Evolutionary conservation across 2,888 invertebrate species (phyloP).

Genomic region (Horisme vitalbata): DNA sequence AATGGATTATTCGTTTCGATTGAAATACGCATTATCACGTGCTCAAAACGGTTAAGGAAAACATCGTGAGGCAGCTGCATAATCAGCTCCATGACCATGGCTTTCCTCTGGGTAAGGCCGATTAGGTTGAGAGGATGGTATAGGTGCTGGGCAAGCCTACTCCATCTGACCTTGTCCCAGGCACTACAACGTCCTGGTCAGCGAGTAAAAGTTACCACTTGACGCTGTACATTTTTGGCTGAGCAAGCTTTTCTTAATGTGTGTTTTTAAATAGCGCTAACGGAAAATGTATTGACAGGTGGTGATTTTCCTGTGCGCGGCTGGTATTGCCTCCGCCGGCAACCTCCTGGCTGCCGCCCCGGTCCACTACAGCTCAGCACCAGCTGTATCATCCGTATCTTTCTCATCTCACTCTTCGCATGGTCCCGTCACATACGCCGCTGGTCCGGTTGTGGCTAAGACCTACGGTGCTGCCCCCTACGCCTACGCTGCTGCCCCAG

Average conservation of each 20-base stretch:
- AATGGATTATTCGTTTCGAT: too few relatives aligned
- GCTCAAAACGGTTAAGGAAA: too few relatives aligned
- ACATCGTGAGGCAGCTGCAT: too few relatives aligned
- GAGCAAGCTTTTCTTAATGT: not conserved
- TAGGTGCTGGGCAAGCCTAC: too few relatives aligned
- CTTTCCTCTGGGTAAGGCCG: too few relatives aligned
- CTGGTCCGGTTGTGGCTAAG: conserved; percentile 73
- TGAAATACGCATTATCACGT: too few relatives aligned
- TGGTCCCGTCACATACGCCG: conserved; percentile 72
- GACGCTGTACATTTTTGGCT: too few relatives aligned
- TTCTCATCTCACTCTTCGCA: conserved; percentile 65
- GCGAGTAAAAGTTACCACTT: too few relatives aligned
- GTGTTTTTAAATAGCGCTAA: conserved; percentile 6
- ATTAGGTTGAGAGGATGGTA: too few relatives aligned
- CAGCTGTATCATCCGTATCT: conserved; percentile 54
- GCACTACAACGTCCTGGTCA: too few relatives aligned
- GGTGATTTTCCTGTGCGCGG: conserved; percentile 80
- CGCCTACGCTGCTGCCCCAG: conserved; percentile 48
- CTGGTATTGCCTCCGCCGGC: conserved; percentile 85
- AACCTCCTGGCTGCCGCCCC: conserved; percentile 66
- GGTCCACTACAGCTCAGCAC: conserved; percentile 59
- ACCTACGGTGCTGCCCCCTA: conserved; percentile 50
- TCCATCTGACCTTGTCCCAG: too few relatives aligned
- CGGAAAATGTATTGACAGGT: conserved; percentile 52
- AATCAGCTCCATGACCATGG: too few relatives aligned